Evolutionary conservation across 2,113 vertebrate species (phyloP), one percentile per base, ranked within the genome.

Genomic region (Xiphophorus maculatus): DNA sequence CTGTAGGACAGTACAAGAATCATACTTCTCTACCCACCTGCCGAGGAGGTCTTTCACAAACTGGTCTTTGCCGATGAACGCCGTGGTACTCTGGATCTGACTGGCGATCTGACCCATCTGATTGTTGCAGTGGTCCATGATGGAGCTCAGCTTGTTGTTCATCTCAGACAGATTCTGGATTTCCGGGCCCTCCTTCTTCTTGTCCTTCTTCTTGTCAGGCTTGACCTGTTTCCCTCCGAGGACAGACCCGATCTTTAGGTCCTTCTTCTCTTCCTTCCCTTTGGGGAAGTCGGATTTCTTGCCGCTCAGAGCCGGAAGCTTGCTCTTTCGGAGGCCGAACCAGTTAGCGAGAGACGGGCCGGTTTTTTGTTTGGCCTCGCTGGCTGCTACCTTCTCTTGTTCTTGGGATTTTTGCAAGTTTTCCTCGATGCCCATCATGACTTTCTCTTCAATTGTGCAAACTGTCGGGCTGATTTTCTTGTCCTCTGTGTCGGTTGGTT

Each of bases 381-480:
- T 82, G 40, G 91, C 88, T 4, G 92, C 91, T 8, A 94, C 86
- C 82, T 95, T 96, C 77, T 90, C 93, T 85, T 95, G 96, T 17
- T 92, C 95, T 86, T 98, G 96, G 83, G 94, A 95, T 85, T 96
- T 97, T 63, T 97, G 96, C 80, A 97, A 58, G 14, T 98, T 98
- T 83, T 97, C 95, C 76, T 97, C 94, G 73, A 98, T 98, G 76
- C 97, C 96, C 88, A 97, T 91, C 97, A 98, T 98, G 90, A 98
- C 97, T 89, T 97, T 97, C 87, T 97, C 97, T 89, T 98, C 97
- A 15, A 98, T 98, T 30, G 96, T 96, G 81, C 95, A 94, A 44
- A 61, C 83, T n/a, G 91, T 87, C 30, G 85, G 79, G 84, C 91
- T 90, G 14, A 69, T 74, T 69, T 87, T 88, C 25, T 94, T 94